These are phyloP conservation scores for Malacoraja senta DNA, from an alignment of 2,797 vertebrate genomes.

Conservation along the genomic window DNA sequence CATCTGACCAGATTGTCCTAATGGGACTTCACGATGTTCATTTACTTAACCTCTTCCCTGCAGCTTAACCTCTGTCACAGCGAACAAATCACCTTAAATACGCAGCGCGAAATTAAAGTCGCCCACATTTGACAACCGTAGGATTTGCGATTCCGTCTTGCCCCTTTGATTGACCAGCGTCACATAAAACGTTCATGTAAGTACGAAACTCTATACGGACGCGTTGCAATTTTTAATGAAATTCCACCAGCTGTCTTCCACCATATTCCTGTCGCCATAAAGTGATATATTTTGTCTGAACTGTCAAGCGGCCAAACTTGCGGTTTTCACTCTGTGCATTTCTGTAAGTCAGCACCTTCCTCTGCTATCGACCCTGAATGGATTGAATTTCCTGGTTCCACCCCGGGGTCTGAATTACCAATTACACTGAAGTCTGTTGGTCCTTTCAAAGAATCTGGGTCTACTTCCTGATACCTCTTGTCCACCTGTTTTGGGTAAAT, in stretches of 20 bases:
- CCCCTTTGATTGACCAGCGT: conserved; percentile 14
- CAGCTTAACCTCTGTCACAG: conserved; percentile 62
- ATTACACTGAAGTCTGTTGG: too few species aligned
- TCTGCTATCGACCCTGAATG: neutral
- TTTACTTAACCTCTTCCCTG: conserved; percentile 64
- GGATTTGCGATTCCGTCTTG: neutral
- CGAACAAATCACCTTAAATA: conserved; percentile 56
- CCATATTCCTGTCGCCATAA: neutral
- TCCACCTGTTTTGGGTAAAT: too few species aligned
- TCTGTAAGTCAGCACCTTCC: neutral
- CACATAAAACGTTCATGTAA: neutral
- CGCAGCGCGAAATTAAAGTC: neutral
- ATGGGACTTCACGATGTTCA: conserved; percentile 56
- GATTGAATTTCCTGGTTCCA: neutral
- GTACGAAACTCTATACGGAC: neutral
- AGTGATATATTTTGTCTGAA: conserved; percentile 5
- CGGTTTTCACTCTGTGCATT: neutral
- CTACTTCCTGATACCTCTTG: neutral
- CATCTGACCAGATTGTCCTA: conserved; percentile 39
- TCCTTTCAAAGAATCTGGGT: too few species aligned
- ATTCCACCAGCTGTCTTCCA: neutral
- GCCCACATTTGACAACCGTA: neutral
- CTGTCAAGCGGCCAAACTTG: neutral
- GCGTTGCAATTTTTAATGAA: neutral
- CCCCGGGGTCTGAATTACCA: neutral